Evolutionary conservation across 2,797 vertebrate species (phyloP).

Genomic region (Zonotrichia albicollis): DNA sequence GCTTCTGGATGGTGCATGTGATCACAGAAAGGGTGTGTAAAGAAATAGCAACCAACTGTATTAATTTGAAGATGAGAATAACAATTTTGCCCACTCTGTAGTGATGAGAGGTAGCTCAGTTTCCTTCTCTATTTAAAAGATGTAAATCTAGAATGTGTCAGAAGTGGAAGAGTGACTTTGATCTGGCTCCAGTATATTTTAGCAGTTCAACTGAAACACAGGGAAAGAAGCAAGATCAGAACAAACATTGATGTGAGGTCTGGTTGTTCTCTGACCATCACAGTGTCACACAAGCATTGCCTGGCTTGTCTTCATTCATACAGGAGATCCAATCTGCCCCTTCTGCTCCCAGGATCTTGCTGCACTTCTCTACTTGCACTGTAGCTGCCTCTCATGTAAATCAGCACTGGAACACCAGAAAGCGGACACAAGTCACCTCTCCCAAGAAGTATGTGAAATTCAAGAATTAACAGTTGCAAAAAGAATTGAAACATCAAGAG

Average conservation of each 20-base stretch:
- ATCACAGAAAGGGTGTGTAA: background rate
- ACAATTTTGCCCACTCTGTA: background rate
- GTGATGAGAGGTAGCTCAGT: background rate
- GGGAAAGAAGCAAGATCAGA: background rate
- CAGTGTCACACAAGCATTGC: background rate
- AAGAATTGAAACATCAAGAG: background rate
- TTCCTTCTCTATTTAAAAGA: background rate
- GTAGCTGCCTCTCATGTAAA: background rate
- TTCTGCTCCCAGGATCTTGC: background rate
- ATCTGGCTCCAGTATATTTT: background rate
- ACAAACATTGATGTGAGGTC: background rate
- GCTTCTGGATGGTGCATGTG: background rate
- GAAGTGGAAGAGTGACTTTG: background rate
- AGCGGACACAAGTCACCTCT: background rate
- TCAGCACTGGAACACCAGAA: background rate
- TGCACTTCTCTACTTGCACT: background rate
- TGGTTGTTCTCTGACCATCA: background rate
- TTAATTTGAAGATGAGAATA: background rate
- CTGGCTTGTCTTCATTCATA: background rate
- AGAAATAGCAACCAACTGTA: background rate
- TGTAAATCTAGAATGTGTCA: background rate
- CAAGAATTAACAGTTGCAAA: background rate
- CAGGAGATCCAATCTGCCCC: background rate
- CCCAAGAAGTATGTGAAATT: background rate
- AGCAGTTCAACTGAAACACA: background rate